A percentile compares a stretch with the other conserved stretches of the same genome.
Conservation (phyloP, 2,888 invertebrate genomes). For the Amblyjoppa proteus region DNA sequence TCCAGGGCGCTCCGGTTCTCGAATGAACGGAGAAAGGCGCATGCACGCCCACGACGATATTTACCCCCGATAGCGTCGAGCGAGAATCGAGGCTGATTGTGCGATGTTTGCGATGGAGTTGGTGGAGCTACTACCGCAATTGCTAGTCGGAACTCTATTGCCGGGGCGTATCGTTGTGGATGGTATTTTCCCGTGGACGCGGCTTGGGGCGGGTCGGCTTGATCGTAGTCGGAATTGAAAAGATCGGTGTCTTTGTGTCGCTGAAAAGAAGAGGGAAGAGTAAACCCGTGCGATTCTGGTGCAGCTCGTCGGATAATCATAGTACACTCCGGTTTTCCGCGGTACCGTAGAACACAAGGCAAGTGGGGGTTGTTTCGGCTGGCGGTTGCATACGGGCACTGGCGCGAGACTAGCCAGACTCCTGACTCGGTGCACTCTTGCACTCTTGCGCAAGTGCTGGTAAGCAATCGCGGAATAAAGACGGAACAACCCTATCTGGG, state of each 20-base stretch:
- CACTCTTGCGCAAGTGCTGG: too few species aligned
- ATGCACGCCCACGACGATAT: constrained; percentile 21
- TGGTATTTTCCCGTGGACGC: background rate
- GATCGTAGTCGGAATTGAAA: background rate
- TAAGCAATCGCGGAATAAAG: too few species aligned
- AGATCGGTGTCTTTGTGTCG: constrained; percentile 25
- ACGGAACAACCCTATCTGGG: too few species aligned
- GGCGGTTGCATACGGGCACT: too few species aligned
- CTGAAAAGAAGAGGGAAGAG: too few species aligned
- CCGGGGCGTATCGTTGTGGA: background rate
- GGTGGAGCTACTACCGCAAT: constrained; percentile 10
- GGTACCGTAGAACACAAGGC: too few species aligned
- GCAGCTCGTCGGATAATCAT: too few species aligned
- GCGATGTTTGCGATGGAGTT: background rate
- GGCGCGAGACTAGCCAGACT: too few species aligned
- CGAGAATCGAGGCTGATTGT: background rate
- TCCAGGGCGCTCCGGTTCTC: background rate
- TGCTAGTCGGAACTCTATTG: background rate
- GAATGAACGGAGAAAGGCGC: constrained; percentile 2
- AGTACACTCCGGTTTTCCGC: too few species aligned
- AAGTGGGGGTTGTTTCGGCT: too few species aligned
- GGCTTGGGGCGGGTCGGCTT: background rate
- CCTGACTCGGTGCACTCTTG: too few species aligned
- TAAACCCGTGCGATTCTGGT: too few species aligned
- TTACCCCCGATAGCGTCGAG: constrained; percentile 3